Evolutionary conservation across 1,140 invertebrate species (phyloP).

Genomic region (Drosophila aff.): DNA sequence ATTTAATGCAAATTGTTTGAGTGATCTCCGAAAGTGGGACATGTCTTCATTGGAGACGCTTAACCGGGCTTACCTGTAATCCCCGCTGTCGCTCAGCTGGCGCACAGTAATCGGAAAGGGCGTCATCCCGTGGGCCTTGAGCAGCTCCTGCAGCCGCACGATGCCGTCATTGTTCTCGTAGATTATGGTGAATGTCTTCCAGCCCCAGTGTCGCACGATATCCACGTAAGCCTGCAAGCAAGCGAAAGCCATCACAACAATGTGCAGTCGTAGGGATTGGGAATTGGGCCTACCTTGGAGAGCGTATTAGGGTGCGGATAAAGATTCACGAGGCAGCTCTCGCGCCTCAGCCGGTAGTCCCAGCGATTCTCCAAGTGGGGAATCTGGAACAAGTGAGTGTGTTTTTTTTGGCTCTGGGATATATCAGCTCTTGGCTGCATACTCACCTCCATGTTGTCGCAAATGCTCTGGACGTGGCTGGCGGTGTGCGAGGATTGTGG

Average conservation of each 20-base stretch:
- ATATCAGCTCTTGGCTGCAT: neutral
- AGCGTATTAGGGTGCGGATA: slow-evolving; percentile 96
- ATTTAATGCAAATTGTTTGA: neutral
- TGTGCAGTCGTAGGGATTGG: neutral
- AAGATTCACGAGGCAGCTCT: slow-evolving; percentile 96
- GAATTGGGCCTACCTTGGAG: slow-evolving; percentile 89
- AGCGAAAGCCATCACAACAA: slow-evolving; percentile 21
- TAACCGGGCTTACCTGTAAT: slow-evolving; percentile 89
- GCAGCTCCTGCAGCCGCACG: slow-evolving; percentile 95
- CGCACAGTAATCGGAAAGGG: slow-evolving; percentile 93
- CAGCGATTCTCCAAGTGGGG: slow-evolving; percentile 97
- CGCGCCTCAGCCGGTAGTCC: slow-evolving; percentile 94
- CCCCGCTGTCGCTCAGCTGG: slow-evolving; percentile 91
- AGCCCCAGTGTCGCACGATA: slow-evolving; percentile 94
- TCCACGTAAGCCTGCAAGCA: slow-evolving; percentile 93
- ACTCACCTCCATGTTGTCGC: slow-evolving; percentile 94
- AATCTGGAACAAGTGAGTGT: slow-evolving; percentile 85
- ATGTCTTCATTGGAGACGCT: neutral
- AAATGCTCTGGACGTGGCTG: slow-evolving; percentile 97
- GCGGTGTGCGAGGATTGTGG: slow-evolving; percentile 95
- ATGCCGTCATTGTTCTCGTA: slow-evolving; percentile 98
- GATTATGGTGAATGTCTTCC: slow-evolving; percentile 97
- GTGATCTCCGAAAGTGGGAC: neutral
- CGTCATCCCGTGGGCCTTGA: slow-evolving; percentile 94
- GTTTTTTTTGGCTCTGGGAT: neutral